phyloP scores from a whole-genome alignment of 2,113 vertebrate species.

The Etheostoma cragini region DNA sequence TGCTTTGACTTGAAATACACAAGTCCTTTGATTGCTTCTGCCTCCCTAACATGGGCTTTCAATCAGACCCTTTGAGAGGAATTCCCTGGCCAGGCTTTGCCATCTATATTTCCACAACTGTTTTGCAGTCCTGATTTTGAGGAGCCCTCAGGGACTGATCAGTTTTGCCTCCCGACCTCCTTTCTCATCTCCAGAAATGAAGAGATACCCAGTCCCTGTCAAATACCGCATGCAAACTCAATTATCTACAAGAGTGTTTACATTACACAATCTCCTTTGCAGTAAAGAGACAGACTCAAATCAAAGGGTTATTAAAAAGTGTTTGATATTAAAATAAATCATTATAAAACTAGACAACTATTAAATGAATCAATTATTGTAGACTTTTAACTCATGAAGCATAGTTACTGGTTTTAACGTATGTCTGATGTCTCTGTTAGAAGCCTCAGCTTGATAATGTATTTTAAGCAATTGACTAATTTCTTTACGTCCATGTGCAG shows the following conservation, averaged over 20 bases:
- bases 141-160: conserved; percentile 60
- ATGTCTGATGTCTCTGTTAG: conserved; percentile 2
- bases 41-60: conserved; percentile 73
- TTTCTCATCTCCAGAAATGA: conserved; percentile 49
- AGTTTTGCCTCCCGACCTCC: conserved; percentile 51
- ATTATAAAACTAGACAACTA: conserved; percentile 3
- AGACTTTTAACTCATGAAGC: conserved; percentile 12
- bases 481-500: conserved; percentile 32
- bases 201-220: conserved; percentile 40
- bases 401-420: conserved; percentile 15
- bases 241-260: conserved; percentile 32
- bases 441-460: conserved; percentile 22
- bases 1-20: conserved; percentile 72
- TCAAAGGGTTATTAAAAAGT: conserved; percentile 10
- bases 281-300: conserved; percentile 16
- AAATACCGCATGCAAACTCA: conserved; percentile 34
- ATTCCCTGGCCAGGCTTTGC: conserved; percentile 68
- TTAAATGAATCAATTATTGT: not conserved
- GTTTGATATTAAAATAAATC: conserved; percentile 24
- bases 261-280: not conserved
- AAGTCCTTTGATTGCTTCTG: conserved; percentile 74
- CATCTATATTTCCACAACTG: conserved; percentile 72
- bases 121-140: conserved; percentile 73
- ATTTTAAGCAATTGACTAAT: conserved; percentile 53
- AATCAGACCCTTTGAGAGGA: conserved; percentile 74